Evolutionary conservation across 2,113 vertebrate genomes (phyloP).

Genomic region (Drymodes brunneopygia): DNA sequence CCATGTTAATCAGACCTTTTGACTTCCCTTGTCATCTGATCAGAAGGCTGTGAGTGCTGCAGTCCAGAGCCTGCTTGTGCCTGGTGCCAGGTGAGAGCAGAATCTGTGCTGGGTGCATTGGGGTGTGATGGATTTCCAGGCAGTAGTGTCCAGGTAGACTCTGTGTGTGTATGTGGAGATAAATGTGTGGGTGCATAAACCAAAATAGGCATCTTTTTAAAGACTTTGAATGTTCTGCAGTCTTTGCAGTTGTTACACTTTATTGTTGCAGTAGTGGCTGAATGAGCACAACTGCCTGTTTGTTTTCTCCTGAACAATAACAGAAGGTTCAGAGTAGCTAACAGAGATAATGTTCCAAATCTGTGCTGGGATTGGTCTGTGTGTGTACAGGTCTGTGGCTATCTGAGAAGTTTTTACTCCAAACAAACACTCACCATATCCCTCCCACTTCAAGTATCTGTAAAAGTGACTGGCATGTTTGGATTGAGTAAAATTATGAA

Average conservation of each 20-base stretch:
- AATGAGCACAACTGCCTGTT: neutral
- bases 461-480: conserved; percentile 2
- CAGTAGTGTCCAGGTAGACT: neutral
- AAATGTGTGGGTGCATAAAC: neutral
- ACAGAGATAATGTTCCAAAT: neutral
- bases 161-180: neutral
- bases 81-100: neutral
- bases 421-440: neutral
- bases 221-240: neutral
- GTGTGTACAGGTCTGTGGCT: neutral
- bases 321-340: neutral
- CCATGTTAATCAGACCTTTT: neutral
- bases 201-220: neutral
- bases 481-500: neutral
- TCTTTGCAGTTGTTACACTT: neutral
- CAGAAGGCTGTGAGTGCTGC: neutral
- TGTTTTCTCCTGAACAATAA: neutral
- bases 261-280: neutral
- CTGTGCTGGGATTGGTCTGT: neutral
- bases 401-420: neutral
- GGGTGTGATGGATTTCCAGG: neutral
- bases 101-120: neutral
- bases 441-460: neutral
- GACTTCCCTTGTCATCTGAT: neutral
- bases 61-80: neutral